phyloP scores from a whole-genome alignment of 1,140 invertebrate species.

The Tachypleus tridentatus region DNA sequence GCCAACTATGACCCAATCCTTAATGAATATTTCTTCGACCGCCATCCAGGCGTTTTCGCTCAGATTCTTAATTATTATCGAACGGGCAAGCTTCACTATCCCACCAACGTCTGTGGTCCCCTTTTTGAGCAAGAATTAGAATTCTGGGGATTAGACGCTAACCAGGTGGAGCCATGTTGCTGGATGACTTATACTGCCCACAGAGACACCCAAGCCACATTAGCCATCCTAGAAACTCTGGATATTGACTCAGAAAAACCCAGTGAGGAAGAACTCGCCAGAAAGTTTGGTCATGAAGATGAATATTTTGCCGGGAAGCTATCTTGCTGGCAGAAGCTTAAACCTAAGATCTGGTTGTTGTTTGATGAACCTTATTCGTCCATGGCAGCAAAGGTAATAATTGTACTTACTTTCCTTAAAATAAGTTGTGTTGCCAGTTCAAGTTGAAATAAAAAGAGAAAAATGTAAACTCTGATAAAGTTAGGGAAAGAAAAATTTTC shows the following conservation, averaged over 20 bases:
- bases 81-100: constrained; percentile 95
- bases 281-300: constrained; percentile 80
- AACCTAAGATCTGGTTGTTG: constrained; percentile 75
- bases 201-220: constrained; percentile 87
- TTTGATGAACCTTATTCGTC: constrained; percentile 88
- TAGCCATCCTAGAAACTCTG: constrained; percentile 61
- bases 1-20: constrained; percentile 79
- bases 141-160: constrained; percentile 90
- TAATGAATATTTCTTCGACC: constrained; percentile 72
- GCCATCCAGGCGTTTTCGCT: constrained; percentile 65
- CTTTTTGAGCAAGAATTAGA: constrained; percentile 89
- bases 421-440: too few species aligned
- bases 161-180: constrained; percentile 70
- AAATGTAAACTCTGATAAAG: too few species aligned
- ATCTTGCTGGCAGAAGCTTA: constrained; percentile 67
- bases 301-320: constrained; percentile 58
- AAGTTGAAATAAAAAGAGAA: too few species aligned
- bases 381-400: constrained; percentile 51
- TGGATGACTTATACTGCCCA: constrained; percentile 95
- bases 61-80: constrained; percentile 75
- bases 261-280: constrained; percentile 72
- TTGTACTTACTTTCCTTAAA: too few species aligned
- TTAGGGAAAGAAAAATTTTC: too few species aligned
- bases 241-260: constrained; percentile 80
- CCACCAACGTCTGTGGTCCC: constrained; percentile 93